Percentiles rank a stretch among this genome's conserved stretches.
phyloP scores from a whole-genome alignment of 2,888 invertebrate species.

The Synanthedon tipuliformis region DNA sequence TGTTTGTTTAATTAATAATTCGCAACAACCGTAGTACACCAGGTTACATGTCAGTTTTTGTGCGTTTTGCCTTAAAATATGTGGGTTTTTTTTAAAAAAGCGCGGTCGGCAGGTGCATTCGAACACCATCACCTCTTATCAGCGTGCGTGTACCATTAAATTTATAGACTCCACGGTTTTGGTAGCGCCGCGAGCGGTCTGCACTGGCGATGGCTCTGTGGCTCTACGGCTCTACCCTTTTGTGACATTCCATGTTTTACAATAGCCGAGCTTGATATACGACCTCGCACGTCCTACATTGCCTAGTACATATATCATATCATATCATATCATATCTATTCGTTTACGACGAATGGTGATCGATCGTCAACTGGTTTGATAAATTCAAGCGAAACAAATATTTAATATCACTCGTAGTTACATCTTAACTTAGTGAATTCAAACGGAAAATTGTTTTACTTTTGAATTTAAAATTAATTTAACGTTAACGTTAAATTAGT shows the following conservation, averaged over 20 bases:
- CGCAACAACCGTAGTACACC: not conserved
- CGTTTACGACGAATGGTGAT: no score
- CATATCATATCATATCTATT: no score
- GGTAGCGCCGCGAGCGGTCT: constrained; percentile 53
- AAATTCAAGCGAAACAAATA: no score
- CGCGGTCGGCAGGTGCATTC: constrained; percentile 39
- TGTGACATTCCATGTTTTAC: constrained; percentile 1
- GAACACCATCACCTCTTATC: constrained; percentile 38
- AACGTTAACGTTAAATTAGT: no score
- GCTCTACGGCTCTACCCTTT: not conserved
- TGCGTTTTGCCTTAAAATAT: constrained; percentile 49
- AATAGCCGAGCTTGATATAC: constrained; percentile 2
- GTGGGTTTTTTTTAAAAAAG: constrained; percentile 30
- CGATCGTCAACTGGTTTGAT: no score
- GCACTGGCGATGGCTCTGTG: constrained; percentile 1
- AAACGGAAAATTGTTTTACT: no score
- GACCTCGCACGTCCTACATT: no score
- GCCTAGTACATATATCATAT: no score
- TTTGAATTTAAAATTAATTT: no score
- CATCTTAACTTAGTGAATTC: no score
- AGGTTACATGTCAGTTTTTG: constrained; percentile 22
- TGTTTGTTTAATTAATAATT: no score
- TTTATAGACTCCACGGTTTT: constrained; percentile 44
- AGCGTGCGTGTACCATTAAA: constrained; percentile 40
- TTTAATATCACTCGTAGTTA: no score